Conservation (phyloP, 1,140 invertebrate genomes). For the Helicoverpa armigera region DNA sequence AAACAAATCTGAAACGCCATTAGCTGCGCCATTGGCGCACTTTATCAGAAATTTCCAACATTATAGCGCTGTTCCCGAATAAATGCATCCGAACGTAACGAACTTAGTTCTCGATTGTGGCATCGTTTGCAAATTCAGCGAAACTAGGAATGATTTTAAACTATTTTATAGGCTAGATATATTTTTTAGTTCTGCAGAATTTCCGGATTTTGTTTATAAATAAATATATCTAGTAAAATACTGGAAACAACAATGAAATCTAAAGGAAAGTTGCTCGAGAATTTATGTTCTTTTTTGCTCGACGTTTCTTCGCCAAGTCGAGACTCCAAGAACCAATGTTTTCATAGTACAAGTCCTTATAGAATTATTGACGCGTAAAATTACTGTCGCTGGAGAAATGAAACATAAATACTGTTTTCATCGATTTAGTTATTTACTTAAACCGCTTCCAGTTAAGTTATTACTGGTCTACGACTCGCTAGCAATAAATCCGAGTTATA, state of each 20-base stretch:
- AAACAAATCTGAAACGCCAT: slow-evolving; percentile 2
- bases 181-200: too few relatives aligned
- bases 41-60: not conserved
- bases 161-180: not conserved
- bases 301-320: too few relatives aligned
- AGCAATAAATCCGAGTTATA: slow-evolving; percentile 59
- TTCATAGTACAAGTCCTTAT: not conserved
- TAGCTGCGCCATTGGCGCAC: not conserved
- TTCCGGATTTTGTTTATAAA: too few relatives aligned
- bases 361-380: not conserved
- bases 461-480: slow-evolving; percentile 52
- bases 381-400: not conserved
- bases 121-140: not conserved
- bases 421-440: slow-evolving; percentile 25
- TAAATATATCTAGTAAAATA: too few relatives aligned
- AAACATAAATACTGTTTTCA: slow-evolving; percentile 5
- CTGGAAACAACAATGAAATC: too few relatives aligned
- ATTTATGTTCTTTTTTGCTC: too few relatives aligned
- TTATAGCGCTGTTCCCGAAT: not conserved
- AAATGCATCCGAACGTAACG: not conserved
- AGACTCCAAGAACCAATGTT: too few relatives aligned
- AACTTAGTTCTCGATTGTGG: not conserved
- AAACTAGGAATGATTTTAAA: not conserved
- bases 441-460: slow-evolving; percentile 41
- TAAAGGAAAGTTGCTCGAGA: too few relatives aligned